Conservation (phyloP, 2,797 vertebrate genomes). For the Thunnus albacares region DNA sequence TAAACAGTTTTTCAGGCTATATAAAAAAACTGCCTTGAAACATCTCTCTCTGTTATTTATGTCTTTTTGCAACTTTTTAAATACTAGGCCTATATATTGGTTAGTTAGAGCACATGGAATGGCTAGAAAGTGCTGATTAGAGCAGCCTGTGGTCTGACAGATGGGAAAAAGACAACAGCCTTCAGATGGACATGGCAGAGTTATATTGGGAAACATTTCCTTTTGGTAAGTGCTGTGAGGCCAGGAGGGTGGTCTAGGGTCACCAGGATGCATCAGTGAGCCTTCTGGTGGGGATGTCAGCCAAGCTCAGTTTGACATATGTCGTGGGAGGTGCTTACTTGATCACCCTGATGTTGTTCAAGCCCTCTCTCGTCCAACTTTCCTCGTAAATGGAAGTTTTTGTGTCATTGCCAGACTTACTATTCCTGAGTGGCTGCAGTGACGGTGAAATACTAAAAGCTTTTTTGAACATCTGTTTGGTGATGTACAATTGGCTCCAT, state of each 20-base stretch:
- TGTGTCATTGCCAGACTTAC: background rate
- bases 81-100: background rate
- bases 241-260: constrained; percentile 3
- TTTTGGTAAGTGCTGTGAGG: constrained; percentile 21
- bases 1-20: too few relatives aligned
- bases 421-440: too few relatives aligned
- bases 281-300: constrained; percentile 1
- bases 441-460: background rate
- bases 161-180: constrained; percentile 38
- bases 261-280: constrained; percentile 19
- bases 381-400: background rate
- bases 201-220: constrained; percentile 39
- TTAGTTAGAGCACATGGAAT: background rate
- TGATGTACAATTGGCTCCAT: background rate
- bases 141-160: constrained; percentile 25
- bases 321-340: constrained; percentile 16
- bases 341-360: background rate
- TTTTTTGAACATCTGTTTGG: background rate
- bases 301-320: constrained; percentile 31
- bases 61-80: background rate
- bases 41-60: too few relatives aligned
- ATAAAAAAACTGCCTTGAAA: too few relatives aligned
- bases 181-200: constrained; percentile 41
- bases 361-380: background rate
- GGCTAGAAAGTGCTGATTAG: constrained; percentile 45